Evolutionary conservation across 2,113 vertebrate species (phyloP), one percentile per base, ranked within the genome.

Genomic region (Melanerpes formicivorus): DNA sequence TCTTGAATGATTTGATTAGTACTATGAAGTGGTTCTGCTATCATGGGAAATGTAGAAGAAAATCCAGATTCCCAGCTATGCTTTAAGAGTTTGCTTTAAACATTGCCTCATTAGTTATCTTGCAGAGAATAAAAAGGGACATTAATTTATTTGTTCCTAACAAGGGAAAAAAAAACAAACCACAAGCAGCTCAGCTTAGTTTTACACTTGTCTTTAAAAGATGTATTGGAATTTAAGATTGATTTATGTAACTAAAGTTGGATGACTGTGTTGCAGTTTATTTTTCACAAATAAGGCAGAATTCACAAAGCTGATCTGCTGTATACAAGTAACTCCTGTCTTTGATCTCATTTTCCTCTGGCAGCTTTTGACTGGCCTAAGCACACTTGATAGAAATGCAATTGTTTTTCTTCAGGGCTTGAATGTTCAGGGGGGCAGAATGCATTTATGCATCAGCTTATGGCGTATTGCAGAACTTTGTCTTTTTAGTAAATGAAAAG

Each of bases 331-430:
- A 78, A 50, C n/a, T 91, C n/a, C 71, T 87, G 63, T n/a, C 73
- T 93, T 90, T 87, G 71, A 82, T 93, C 76, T 91, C 32, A 4
- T 95, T 84, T 91, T 94, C 48, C 62, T 69, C 44, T 65, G 73
- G 44, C 63, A 64, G 37, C 73, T 85, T 87, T 74, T 81, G 58
- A 62, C 65, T 80, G 54, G 54, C 58, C 58, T 62, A 67, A 82
- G 65, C 46, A 40, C 46, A 23, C 46, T 27, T 73, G 79, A 78
- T 40, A 94, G 69, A 83, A 92, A 69, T 54, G 22, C 42, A 14
- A 8, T 58, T 88, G 58, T 58, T 94, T 93, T 86, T 73, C 19
- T 58, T 46, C 64, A 91, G 11, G 67, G 15, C 14, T 86, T 88
- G 58, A 65, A 81, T 88, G 90, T 93, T 71, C 56, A 67, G 26